Evolutionary conservation across 2,113 vertebrate genomes (phyloP), one percentile per base, ranked within the genome.

Genomic region (Trachemys scripta): DNA sequence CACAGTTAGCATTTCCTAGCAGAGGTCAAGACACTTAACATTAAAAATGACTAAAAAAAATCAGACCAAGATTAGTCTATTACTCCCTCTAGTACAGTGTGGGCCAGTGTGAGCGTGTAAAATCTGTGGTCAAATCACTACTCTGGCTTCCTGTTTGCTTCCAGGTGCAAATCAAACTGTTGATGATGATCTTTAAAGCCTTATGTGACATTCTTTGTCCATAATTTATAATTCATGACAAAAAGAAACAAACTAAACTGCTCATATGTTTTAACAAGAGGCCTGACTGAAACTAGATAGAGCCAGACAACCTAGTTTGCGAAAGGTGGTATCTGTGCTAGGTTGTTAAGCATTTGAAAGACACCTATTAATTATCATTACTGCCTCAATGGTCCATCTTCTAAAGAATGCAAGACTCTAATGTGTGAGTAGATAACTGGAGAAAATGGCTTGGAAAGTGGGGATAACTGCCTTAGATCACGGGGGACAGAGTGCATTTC

Each of bases 341-440:
- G 76, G 25, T 79, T 79, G 45, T 29, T 88, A 89, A 82, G 84
- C 56, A 49, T 84, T 27, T 82, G 90, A 93, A 96, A 85, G 78
- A 54, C 1, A 57, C 54, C 57, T 93, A 85, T 92, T 95, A 93
- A 79, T 95, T 87, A 91, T 24, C 25, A 6, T 4, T 84, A 90
- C 56, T 90, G 80, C 78, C 31, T 88, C 94, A 86, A 53, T 72
- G 85, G 78, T 80, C 42, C 87, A 87, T 81, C 81, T 75, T 75
- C 53, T 80, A 53, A 82, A 53, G 69, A 86, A 42, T 76, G 72
- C 5, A 76, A 76, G 20, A 76, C 72, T 2, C 19, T 12, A 76
- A 13, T n/a, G 45, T 49, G 49, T 62, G 76, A 91, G 38, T 72
- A 17, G 49, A 35, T 87, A 87, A 42, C 19, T 42, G 45, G 62